Conservation (phyloP, 2,797 vertebrate genomes). For the Cercopithecus diana region DNA sequence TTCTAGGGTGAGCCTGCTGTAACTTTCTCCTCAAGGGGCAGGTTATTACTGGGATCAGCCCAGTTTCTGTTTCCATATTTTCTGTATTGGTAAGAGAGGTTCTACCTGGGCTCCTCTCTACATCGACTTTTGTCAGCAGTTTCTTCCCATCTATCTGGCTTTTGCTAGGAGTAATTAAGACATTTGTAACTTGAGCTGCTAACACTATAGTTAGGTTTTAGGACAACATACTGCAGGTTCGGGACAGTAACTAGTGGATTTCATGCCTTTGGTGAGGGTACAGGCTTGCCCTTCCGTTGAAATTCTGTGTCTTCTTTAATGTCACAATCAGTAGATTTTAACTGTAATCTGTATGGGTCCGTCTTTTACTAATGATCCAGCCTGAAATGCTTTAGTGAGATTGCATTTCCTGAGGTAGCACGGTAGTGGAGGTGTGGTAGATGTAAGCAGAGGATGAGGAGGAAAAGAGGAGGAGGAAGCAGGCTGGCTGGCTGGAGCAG, state of each 20-base stretch:
- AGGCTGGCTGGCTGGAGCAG: constrained; percentile 21
- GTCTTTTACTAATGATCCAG: constrained; percentile 74
- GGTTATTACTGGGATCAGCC: constrained; percentile 87
- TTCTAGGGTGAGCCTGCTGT: constrained; percentile 86
- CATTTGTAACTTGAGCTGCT: constrained; percentile 65
- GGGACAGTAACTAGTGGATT: constrained; percentile 85
- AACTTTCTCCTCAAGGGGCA: constrained; percentile 86
- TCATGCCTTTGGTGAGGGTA: constrained; percentile 71
- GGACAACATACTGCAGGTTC: constrained; percentile 85
- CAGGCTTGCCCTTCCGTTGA: constrained; percentile 68
- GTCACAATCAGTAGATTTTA: constrained; percentile 88
- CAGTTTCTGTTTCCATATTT: constrained; percentile 87
- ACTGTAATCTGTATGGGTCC: constrained; percentile 85
- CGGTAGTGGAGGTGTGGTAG: constrained; percentile 64
- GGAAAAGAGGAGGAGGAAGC: constrained; percentile 51
- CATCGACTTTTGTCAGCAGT: constrained; percentile 87
- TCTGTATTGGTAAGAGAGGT: constrained; percentile 88
- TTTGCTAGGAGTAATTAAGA: constrained; percentile 83
- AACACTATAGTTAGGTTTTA: constrained; percentile 82
- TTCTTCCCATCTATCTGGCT: constrained; percentile 85
- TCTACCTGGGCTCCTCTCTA: constrained; percentile 88
- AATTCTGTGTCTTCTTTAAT: constrained; percentile 84
- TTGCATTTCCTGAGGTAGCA: constrained; percentile 72
- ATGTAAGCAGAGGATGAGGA: constrained; percentile 25
- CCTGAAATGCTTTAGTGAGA: constrained; percentile 73